These are phyloP conservation scores for Phyllostomus hastatus DNA, from an alignment of 2,113 vertebrate species.

Conservation along the genomic window DNA sequence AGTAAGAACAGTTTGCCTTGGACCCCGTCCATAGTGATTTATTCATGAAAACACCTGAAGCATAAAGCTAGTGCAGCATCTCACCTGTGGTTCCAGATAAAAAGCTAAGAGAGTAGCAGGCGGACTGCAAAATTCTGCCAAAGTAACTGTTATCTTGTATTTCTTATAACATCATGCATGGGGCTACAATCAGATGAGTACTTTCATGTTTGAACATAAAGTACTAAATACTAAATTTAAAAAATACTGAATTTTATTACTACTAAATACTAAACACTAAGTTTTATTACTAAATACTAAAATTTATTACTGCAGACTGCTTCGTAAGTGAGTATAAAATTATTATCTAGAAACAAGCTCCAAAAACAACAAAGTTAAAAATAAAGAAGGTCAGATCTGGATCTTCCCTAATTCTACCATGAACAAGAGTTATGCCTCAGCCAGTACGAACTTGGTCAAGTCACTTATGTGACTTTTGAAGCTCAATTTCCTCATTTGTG, in stretches of 20 bases:
- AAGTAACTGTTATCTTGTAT: background rate
- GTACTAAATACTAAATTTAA: background rate
- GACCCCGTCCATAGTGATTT: background rate
- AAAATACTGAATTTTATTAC: too few species aligned
- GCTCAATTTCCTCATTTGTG: background rate
- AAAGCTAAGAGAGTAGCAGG: background rate
- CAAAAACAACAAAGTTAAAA: background rate
- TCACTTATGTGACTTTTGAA: background rate
- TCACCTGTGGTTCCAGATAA: background rate
- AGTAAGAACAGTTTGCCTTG: background rate
- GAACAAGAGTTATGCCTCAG: background rate
- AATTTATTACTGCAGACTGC: background rate
- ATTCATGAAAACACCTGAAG: background rate
- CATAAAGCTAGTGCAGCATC: background rate
- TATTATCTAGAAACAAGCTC: background rate
- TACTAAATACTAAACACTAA: too few species aligned
- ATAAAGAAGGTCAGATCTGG: background rate
- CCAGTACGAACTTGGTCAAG: background rate
- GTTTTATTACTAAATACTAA: background rate
- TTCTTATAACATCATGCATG: background rate
- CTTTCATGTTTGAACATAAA: background rate
- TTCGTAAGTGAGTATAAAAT: background rate
- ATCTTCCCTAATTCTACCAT: background rate
- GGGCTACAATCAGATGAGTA: background rate
- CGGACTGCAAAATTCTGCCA: background rate